A percentile compares a stretch with the other conserved stretches of the same genome.
phyloP scores from a whole-genome alignment of 2,797 vertebrate species.

The Dipus sagitta region DNA sequence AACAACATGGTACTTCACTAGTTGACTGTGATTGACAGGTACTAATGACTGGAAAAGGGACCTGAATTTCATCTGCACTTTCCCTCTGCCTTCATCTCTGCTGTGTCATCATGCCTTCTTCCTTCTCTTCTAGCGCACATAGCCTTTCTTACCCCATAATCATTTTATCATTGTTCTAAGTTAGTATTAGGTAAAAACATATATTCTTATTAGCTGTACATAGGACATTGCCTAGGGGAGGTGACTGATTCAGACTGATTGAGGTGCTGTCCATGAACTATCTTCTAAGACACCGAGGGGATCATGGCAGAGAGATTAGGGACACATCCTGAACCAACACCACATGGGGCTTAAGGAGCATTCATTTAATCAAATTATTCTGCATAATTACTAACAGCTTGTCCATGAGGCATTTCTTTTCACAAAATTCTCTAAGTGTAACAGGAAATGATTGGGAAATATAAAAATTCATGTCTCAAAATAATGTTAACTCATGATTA shows the following conservation, averaged over 20 bases:
- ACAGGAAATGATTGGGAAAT: slow-evolving; percentile 27
- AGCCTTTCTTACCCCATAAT: not conserved
- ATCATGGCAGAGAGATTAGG: not conserved
- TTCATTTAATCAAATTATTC: not conserved
- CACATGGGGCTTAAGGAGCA: not conserved
- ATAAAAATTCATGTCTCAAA: slow-evolving; percentile 32
- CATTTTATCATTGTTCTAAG: not conserved
- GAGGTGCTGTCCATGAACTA: not conserved
- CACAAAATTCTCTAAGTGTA: not conserved
- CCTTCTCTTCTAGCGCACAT: not conserved
- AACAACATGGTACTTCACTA: not conserved
- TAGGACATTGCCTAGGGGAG: not conserved
- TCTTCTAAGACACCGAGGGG: not conserved
- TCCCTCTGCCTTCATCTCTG: not conserved
- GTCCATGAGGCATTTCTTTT: not conserved
- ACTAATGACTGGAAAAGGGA: not conserved
- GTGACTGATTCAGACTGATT: not conserved
- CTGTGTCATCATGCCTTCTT: not conserved
- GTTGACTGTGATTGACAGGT: not conserved
- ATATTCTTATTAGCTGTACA: not conserved
- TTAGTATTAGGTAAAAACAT: not conserved
- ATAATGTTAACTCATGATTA: slow-evolving; percentile 15
- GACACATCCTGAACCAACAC: not conserved
- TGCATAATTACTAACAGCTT: not conserved
- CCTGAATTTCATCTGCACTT: not conserved